phyloP scores from a whole-genome alignment of 1,140 invertebrate species.

The Drosophila pandora region DNA sequence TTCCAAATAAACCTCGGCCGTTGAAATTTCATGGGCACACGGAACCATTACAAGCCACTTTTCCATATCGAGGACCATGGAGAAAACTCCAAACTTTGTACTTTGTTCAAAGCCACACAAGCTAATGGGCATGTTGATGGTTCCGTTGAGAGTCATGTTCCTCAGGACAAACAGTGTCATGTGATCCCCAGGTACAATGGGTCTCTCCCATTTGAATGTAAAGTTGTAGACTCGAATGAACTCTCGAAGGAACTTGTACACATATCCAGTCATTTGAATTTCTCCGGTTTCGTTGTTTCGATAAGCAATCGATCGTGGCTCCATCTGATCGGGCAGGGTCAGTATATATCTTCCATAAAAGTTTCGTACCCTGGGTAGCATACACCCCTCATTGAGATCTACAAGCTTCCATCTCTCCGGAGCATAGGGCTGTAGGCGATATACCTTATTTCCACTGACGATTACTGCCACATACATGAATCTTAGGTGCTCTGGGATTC shows the following conservation, averaged over 20 bases:
- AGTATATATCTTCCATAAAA: conserved; percentile 15
- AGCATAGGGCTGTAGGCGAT: conserved; percentile 48
- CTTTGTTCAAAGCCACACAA: conserved; percentile 47
- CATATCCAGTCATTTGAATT: conserved; percentile 29
- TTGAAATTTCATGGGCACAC: conserved; percentile 54
- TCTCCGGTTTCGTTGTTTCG: conserved; percentile 5
- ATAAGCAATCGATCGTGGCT: conserved; percentile 45
- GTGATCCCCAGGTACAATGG: conserved; percentile 13
- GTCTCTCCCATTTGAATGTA: conserved; percentile 36
- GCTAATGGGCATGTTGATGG: conserved; percentile 47
- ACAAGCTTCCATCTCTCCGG: conserved; percentile 24
- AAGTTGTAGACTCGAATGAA: conserved; percentile 48
- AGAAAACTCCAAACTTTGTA: conserved; percentile 23
- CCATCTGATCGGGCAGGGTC: conserved; percentile 56
- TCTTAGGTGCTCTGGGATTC: neutral
- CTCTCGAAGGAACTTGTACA: conserved; percentile 40
- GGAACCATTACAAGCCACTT: conserved; percentile 58
- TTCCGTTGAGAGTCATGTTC: conserved; percentile 60
- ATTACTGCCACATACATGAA: conserved; percentile 44
- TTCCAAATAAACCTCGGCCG: conserved; percentile 41
- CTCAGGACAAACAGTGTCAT: conserved; percentile 41
- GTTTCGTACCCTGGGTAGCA: conserved; percentile 11
- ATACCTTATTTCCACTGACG: neutral
- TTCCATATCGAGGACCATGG: conserved; percentile 27
- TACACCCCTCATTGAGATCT: conserved; percentile 9